Evolutionary conservation across 2,888 invertebrate genomes (phyloP).

Genomic region (Napeogenes inachia): DNA sequence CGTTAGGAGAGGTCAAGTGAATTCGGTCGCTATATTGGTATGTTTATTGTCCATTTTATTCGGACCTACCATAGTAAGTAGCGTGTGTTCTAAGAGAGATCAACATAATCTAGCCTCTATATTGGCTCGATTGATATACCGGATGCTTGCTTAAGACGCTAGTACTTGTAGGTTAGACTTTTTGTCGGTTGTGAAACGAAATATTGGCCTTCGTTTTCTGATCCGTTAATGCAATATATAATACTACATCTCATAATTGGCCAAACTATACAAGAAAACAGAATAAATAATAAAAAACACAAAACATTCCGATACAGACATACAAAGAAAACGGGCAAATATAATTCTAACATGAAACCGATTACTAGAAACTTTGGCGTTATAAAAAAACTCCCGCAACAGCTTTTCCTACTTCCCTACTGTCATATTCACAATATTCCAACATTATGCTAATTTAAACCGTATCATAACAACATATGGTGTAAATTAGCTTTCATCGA

Average conservation of each 20-base stretch:
- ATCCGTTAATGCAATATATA: constrained; percentile 1
- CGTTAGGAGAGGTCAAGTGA: constrained; percentile 23
- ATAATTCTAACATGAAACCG: not conserved
- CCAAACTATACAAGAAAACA: not conserved
- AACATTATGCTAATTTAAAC: constrained; percentile 2
- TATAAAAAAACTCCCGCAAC: constrained; percentile 37
- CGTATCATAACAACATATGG: not conserved
- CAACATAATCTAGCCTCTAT: constrained; percentile 50
- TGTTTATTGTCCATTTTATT: constrained; percentile 16
- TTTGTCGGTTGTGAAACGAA: constrained; percentile 36
- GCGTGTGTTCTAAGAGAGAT: constrained; percentile 37
- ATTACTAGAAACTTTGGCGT: not conserved
- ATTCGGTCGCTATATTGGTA: constrained; percentile 25
- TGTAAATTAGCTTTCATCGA: not conserved
- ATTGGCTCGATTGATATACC: constrained; percentile 71
- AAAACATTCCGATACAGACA: not conserved
- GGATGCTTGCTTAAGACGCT: constrained; percentile 71
- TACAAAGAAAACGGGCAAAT: not conserved
- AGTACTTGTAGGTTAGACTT: constrained; percentile 35
- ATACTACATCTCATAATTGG: not conserved
- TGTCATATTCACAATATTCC: not conserved
- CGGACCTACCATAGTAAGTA: constrained; percentile 27
- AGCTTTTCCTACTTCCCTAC: constrained; percentile 32
- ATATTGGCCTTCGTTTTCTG: constrained; percentile 19
- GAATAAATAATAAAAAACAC: not conserved